Base-by-base conservation (phyloP, 2,888 invertebrate species). In the Nomada fucata region DNA sequence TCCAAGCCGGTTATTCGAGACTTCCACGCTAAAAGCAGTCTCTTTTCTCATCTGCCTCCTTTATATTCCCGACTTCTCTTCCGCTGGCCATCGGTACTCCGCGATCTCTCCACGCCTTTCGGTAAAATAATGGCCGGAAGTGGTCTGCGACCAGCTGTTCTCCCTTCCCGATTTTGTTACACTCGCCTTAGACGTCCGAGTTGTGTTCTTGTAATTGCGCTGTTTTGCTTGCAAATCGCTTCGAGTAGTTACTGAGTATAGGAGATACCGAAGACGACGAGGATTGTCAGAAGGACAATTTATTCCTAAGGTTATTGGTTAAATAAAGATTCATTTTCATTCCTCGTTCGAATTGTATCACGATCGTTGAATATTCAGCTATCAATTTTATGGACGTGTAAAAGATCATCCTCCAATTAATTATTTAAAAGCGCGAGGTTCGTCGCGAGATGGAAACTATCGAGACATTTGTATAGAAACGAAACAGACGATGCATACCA, bases 21-120 rank as follows among this genome's bases (percentile, higher is more conserved):
- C 78, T 83, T 63, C 71, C 76, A 36, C 79, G 63, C 78, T 87
- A 82, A 86, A 83, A 86, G 85, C 87, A 65, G 63, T 65, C 77
- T 61, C 71, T 44, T 67, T 67, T 63, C 55, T 60, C 44, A 57
- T 61, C 52, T 57, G 29, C 47, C 59, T 67, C 73, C 65, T 79
- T 74, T 57, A 61, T 47, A 53, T 61, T 64, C 65, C 26, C 47
- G 53, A 55, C 50, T 63, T 65, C 67, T 84, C 74, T 75, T 52
- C 69, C 59, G 65, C 47, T 64, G 67, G 73, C 55, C 72, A 61
- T 70, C 75, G 75, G 23, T 69, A 61, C 77, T 65, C 74, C 69
- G 68, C 79, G 75, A 86, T 81, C 76, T 83, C 53, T 50, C n/a
- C 68, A 77, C 73, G 57, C 53, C 79, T 74, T 75, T 84, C 82